phyloP scores from a whole-genome alignment of 2,113 vertebrate species.

The Paratilapia polleni region DNA sequence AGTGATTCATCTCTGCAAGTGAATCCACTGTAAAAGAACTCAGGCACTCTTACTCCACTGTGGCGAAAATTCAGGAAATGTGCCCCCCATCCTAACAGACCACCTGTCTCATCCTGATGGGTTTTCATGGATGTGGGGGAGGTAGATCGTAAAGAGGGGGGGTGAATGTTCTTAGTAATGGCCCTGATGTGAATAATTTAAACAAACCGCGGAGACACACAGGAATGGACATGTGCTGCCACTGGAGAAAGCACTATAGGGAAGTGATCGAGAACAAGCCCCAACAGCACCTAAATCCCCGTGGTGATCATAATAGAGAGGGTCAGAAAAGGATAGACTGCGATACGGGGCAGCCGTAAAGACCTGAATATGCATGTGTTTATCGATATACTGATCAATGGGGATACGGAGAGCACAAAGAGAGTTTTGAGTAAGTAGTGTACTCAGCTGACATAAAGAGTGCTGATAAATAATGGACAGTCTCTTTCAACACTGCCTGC shows the following conservation, averaged over 20 bases:
- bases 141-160: conserved; percentile 31
- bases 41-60: conserved; percentile 16
- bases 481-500: conserved; percentile 41
- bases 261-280: conserved; percentile 57
- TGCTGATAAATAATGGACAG: conserved; percentile 74
- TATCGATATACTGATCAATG: not conserved
- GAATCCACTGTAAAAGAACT: conserved; percentile 28
- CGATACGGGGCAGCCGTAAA: not conserved
- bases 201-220: conserved; percentile 59
- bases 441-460: conserved; percentile 46
- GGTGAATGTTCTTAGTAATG: conserved; percentile 55
- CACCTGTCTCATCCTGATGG: conserved; percentile 60
- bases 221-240: conserved; percentile 48
- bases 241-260: conserved; percentile 46
- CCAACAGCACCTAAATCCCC: conserved; percentile 13
- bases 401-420: not conserved
- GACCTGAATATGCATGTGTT: not conserved
- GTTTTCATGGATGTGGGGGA: conserved; percentile 34
- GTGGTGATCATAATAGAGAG: conserved; percentile 6
- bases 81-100: conserved; percentile 36
- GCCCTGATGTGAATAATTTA: conserved; percentile 77
- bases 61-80: conserved; percentile 27
- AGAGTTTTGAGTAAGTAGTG: conserved; percentile 35
- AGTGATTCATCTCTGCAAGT: conserved; percentile 49
- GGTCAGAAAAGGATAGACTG: not conserved